Base-by-base conservation (phyloP, 1,140 invertebrate genomes). In the Pomacea maculata region DNA sequence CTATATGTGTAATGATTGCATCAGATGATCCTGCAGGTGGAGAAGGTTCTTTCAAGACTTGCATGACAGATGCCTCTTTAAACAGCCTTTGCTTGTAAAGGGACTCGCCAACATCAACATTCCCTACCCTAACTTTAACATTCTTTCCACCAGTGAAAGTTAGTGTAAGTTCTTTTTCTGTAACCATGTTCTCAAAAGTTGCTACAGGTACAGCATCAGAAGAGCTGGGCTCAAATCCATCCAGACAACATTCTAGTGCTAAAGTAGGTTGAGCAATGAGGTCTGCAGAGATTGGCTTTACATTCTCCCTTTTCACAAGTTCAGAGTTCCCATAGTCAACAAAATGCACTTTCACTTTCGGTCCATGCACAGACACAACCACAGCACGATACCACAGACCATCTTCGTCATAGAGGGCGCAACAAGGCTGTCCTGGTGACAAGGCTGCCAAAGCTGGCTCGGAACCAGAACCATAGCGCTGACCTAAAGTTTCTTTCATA, bases 301-400 rank as follows among this genome's bases (percentile, higher is more conserved):
- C 64, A 63, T 80, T 78, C 29, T 73, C 61, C 17, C 63, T 61
- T 12, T 78, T 54, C 8, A 85, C 75, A 54, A 57, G 77, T 78
- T 89, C 89, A 54, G 84, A 79, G 82, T 92, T 93, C 86, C 93
- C 93, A 86, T 93, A 93, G 88, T 97, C 96, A 15, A 97, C 94
- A 87, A 96, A 97, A 71, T 94, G 93, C 1, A 97, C 94, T 0
- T 94, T 94, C 52, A 94, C 95, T 52, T 95, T 94, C 14, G 82
- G 81, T 63, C 82, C 83, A n/a, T 83, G 80, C 25, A 87, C 78
- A 78, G 83, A 94, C 0, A 95, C 91, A 21, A 96, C 94, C 84
- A 94, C 93, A 4, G 95, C 95, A 81, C 96, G 92, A 87, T 96
- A 97, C 95, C 95, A 97, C 4, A 91, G 87, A 63, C 94, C 93